These are phyloP conservation scores for Drosophila greeni DNA, from an alignment of 2,888 invertebrate genomes.

Conservation along the genomic window DNA sequence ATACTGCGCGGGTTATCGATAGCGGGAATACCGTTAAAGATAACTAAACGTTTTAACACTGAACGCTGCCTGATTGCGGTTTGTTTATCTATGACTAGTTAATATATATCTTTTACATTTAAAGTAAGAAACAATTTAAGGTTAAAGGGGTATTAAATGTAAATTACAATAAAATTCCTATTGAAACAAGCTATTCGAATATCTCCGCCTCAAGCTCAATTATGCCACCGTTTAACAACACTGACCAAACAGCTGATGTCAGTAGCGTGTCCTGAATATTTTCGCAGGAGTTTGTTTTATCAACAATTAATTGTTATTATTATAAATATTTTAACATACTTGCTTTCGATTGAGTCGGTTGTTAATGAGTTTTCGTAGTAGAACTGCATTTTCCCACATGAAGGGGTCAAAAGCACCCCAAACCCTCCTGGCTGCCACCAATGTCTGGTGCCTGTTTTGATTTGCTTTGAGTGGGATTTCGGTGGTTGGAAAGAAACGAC, in stretches of 20 bases:
- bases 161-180: not conserved
- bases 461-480: not conserved
- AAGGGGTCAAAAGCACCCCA: too few species aligned
- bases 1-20: conserved; percentile 5
- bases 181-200: not conserved
- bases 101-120: not conserved
- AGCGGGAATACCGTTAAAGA: conserved; percentile 14
- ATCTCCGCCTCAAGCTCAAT: not conserved
- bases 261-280: not conserved
- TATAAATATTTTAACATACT: not conserved
- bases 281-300: not conserved
- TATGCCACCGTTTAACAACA: conserved; percentile 1
- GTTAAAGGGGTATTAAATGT: not conserved
- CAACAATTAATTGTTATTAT: too few species aligned
- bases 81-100: not conserved
- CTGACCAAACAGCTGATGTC: conserved; percentile 10
- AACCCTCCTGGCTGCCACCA: not conserved
- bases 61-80: not conserved
- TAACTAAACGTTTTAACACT: not conserved
- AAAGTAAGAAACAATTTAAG: not conserved
- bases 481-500: conserved; percentile 21
- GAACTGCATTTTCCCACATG: too few species aligned
- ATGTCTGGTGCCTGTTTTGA: conserved; percentile 3
- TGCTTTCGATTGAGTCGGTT: not conserved
- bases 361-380: not conserved